A percentile compares a stretch with the other conserved stretches of the same genome.
Evolutionary conservation across 2,113 vertebrate genomes (phyloP).

Genomic region (Oreamnos americanus): DNA sequence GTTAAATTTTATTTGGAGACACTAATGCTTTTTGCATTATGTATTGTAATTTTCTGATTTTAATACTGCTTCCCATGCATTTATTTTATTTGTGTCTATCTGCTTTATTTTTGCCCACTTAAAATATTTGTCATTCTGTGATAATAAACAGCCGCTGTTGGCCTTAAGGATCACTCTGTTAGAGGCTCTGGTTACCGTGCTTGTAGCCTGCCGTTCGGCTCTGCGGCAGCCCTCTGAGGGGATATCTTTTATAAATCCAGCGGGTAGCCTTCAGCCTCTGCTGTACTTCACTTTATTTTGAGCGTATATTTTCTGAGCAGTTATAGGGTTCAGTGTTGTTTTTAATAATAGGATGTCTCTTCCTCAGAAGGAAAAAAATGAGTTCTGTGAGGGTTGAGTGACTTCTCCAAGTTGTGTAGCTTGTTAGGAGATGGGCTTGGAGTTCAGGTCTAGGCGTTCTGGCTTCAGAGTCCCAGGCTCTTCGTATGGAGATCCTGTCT

Average conservation of each 20-base stretch:
- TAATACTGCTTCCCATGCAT: not conserved
- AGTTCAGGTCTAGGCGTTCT: accelerated
- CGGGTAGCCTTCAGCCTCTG: not conserved
- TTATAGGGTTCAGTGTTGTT: not conserved
- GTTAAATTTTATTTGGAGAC: not conserved
- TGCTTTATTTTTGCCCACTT: not conserved
- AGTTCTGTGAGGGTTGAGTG: not conserved
- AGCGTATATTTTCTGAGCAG: not conserved
- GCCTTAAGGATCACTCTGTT: not conserved
- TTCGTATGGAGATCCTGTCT: accelerated
- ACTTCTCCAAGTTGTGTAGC: not conserved
- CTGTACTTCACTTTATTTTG: not conserved
- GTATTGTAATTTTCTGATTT: not conserved
- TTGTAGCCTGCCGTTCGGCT: not conserved
- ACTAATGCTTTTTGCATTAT: not conserved
- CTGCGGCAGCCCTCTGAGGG: not conserved
- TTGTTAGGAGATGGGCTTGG: not conserved
- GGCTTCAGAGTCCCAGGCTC: not conserved
- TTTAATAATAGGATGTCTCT: not conserved
- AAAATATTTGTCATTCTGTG: not conserved
- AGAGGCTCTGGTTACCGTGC: not conserved
- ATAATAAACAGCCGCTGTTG: not conserved
- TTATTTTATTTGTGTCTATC: not conserved
- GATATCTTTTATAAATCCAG: not conserved
- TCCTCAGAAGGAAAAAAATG: not conserved